A percentile compares a stretch with the other conserved stretches of the same genome.
Conservation (phyloP, 2,797 vertebrate species). For the Xenopus petersii region DNA sequence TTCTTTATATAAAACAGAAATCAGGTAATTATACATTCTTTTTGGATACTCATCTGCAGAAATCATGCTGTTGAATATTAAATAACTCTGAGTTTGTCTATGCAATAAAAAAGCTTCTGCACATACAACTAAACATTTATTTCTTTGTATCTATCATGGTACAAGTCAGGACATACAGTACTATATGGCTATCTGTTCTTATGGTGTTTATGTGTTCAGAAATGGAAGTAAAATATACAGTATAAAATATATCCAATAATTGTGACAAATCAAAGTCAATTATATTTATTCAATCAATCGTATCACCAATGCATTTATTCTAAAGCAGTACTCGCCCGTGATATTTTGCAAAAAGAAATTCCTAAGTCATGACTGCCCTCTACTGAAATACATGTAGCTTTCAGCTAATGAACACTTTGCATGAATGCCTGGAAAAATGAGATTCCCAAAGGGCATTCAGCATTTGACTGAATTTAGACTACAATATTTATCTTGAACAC, state of each 20-base stretch:
- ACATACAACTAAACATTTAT: too few relatives aligned
- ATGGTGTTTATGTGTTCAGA: too few relatives aligned
- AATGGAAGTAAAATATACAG: background rate
- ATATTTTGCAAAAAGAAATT: conserved; percentile 70
- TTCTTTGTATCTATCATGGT: too few relatives aligned
- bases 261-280: conserved; percentile 7
- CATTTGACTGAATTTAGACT: background rate
- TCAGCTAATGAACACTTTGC: conserved; percentile 58
- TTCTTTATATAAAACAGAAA: too few relatives aligned
- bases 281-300: conserved; percentile 14
- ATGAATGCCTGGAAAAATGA: conserved; percentile 6
- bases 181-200: too few relatives aligned
- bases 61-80: too few relatives aligned
- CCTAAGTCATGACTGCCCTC: conserved; percentile 83
- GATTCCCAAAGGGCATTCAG: conserved; percentile 4
- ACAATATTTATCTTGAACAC: background rate
- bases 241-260: background rate
- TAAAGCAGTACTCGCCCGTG: conserved; percentile 26
- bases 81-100: too few relatives aligned
- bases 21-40: too few relatives aligned
- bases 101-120: too few relatives aligned
- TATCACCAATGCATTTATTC: background rate
- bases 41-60: too few relatives aligned
- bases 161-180: too few relatives aligned
- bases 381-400: conserved; percentile 72